Evolutionary conservation across 2,113 vertebrate species (phyloP), one percentile per base, ranked within the genome.

Genomic region (Phalacrocorax brasilianus): DNA sequence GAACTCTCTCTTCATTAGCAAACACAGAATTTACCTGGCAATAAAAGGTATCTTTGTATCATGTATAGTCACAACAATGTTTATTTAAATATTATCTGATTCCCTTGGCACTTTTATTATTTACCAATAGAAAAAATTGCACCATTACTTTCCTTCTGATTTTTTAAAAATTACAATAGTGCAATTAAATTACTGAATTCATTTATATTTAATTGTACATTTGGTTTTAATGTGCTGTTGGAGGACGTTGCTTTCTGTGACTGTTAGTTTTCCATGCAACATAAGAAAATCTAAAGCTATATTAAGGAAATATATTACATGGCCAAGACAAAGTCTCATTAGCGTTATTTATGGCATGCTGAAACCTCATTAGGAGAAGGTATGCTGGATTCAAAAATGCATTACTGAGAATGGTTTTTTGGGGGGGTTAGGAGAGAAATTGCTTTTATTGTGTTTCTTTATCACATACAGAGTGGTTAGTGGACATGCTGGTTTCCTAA

Each of bases 121-220:
- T 98, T 98, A 98, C 98, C 96, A 98, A 81, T 96, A 97, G 97
- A 97, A 98, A 98, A 98, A 95, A 98, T 92, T 87, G 91, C 97
- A 97, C 96, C 97, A 97, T 98, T 98, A 97, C 93, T 98, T 98
- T 97, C 96, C 95, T 97, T 97, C 83, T 97, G 95, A 98, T 97
- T 97, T 98, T 98, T 97, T 88, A 92, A 98, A 98, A 97, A 96
- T 92, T 7, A 97, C 97, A 95, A 93, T 95, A 92, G 86, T 96
- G 97, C 97, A 98, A 98, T 98, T 98, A 98, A 98, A 98, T 98
- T 98, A 98, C 97, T 93, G 97, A 97, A 98, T 98, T 98, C 93
- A 98, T 98, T 98, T 98, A 98, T 98, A 98, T 98, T 98, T 98
- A 98, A 98, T 98, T 98, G 98, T 98, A 92, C 81, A 97, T 97